These are phyloP conservation scores for Drosophila koepferae DNA, from an alignment of 2,888 invertebrate genomes.

Conservation along the genomic window DNA sequence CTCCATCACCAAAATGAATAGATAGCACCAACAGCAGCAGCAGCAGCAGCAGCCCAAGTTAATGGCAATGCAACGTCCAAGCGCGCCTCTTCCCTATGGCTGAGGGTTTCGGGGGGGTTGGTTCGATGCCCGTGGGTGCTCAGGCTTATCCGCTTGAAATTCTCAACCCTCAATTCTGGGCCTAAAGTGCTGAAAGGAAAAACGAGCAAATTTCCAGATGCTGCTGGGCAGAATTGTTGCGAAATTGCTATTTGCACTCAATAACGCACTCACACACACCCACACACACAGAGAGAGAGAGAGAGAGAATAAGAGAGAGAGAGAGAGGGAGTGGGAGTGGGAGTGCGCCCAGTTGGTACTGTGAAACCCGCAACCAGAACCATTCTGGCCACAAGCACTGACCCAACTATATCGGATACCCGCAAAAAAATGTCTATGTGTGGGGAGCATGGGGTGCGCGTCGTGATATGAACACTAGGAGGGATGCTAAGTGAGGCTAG, in stretches of 20 bases:
- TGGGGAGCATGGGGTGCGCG: constrained; percentile 1
- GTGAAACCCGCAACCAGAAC: constrained; percentile 82
- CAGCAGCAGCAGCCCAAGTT: constrained; percentile 49
- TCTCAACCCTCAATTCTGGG: constrained; percentile 58
- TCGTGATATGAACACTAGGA: not conserved
- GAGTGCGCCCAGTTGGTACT: constrained; percentile 42
- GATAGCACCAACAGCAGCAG: constrained; percentile 28
- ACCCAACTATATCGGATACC: constrained; percentile 84
- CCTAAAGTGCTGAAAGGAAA: constrained; percentile 80
- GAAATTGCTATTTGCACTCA: constrained; percentile 84
- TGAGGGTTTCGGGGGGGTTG: not conserved
- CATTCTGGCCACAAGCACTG: constrained; percentile 85
- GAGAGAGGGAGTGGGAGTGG: not conserved
- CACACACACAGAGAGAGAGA: constrained; percentile 3
- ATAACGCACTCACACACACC: constrained; percentile 72
- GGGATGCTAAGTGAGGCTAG: not conserved
- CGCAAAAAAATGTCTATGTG: constrained; percentile 74
- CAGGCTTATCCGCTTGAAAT: constrained; percentile 30
- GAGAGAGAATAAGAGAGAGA: not conserved
- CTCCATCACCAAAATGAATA: constrained; percentile 51
- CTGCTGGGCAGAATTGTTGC: constrained; percentile 77
- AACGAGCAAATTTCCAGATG: constrained; percentile 69
- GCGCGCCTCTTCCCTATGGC: not conserved
- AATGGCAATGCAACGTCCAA: constrained; percentile 40
- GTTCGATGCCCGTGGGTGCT: constrained; percentile 2